Base-by-base conservation (phyloP, 2,888 invertebrate species). In the Eustalomyia histrio region DNA sequence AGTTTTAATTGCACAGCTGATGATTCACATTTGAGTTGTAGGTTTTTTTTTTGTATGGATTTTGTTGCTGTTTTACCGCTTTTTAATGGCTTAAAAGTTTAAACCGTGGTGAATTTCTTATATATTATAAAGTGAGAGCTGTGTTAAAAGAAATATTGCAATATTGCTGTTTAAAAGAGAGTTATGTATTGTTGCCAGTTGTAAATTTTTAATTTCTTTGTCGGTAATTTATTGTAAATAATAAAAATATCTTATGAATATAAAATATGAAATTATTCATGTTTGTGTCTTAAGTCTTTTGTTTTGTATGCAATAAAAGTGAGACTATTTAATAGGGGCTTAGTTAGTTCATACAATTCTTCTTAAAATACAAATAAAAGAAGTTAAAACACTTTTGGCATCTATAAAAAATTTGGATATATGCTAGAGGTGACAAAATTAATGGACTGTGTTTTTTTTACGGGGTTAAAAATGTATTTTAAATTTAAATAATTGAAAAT, bases 1-100 rank as follows among this genome's bases (percentile, higher is more conserved):
- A 52, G 81, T 81, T 81, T 78, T 52, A 63, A 81, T 74, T 74
- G 78, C 81, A 74, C 81, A 81, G 81, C 81, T 81, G 78, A 81
- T 81, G 74, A 78, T 58, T 81, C 74, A 81, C 50, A 21, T 21
- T 55, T n/a, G 43, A 39, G 33, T 67, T 5, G 39, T 63, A 14
- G 12, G 43, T 21, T 47, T 61, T 47, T 43, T 64, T 18, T 57
- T 63, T 58, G 8, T 33, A 24, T 53, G n/a, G n/a, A n/a, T 18
- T 14, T 65, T 78, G 8, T 57, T 35, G 29, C 35, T 50, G 5
- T 50, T 55, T 0, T 50, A 17, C 14, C 7, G 7, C 17, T 29
- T 14, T 29, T 63, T 12, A 47, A n/a, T 33, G 43, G 9, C 29
- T 57, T 18, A 0, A 24, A 24, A 29, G 10, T 33, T 74, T 18